Evolutionary conservation across 2,888 invertebrate species (phyloP).

Genomic region (Agrotis ipsilon): DNA sequence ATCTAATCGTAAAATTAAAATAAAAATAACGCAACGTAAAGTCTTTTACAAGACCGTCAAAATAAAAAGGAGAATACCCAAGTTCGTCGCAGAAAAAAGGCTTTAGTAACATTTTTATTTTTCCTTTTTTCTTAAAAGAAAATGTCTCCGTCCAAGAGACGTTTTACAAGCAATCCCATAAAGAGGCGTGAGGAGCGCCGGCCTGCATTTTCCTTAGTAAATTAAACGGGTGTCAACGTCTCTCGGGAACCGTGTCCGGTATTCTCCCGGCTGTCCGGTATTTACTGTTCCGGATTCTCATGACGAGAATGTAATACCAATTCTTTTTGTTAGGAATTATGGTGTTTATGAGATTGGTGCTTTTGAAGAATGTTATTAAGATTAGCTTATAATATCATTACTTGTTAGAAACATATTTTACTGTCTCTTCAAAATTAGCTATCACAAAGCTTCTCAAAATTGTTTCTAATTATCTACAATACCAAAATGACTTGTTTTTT

Average conservation of each 20-base stretch:
- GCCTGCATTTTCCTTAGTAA: constrained; percentile 53
- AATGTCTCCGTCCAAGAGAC: constrained; percentile 34
- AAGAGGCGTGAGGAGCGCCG: constrained; percentile 39
- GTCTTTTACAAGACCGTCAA: constrained; percentile 3
- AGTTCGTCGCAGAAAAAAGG: constrained; percentile 15
- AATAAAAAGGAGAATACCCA: not conserved
- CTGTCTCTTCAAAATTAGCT: not conserved
- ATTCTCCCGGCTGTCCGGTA: constrained; percentile 28
- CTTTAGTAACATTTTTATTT: constrained; percentile 13
- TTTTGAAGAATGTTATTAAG: not conserved
- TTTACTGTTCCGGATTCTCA: constrained; percentile 23
- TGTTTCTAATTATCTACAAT: not conserved
- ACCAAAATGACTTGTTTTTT: too few species aligned
- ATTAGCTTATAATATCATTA: too few species aligned
- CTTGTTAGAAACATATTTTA: not conserved
- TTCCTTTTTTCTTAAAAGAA: constrained; percentile 29
- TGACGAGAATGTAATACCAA: constrained; percentile 33
- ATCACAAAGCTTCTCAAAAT: not conserved
- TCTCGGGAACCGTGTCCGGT: constrained; percentile 40
- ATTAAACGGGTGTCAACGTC: constrained; percentile 58
- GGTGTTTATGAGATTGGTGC: not conserved
- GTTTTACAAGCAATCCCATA: constrained; percentile 51
- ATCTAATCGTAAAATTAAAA: not conserved
- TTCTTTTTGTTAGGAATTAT: not conserved
- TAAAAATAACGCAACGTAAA: constrained; percentile 4